Percentiles rank a stretch among this genome's conserved stretches.
Conservation (phyloP, 2,113 vertebrate species). For the Chionis minor region DNA sequence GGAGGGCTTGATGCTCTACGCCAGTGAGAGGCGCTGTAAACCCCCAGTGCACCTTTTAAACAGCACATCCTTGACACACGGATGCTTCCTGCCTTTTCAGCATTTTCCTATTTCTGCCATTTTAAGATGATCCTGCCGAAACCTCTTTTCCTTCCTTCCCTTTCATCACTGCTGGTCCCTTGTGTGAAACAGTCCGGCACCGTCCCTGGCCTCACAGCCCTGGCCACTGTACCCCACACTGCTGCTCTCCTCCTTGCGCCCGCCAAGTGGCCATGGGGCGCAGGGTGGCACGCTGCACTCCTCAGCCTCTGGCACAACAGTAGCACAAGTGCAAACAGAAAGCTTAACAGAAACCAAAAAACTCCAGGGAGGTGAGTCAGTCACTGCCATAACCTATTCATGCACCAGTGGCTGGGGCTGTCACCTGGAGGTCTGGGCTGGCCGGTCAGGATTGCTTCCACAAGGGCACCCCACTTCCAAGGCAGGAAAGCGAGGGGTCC, state of each 20-base stretch:
- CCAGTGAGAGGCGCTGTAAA: neutral
- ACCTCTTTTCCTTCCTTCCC: neutral
- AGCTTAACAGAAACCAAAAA: neutral
- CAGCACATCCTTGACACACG: accelerated
- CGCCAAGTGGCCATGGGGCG: accelerated
- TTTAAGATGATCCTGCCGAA: neutral
- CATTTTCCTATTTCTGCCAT: neutral
- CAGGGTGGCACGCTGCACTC: neutral
- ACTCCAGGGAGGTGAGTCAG: neutral
- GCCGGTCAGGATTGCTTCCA: neutral
- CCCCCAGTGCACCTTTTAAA: neutral
- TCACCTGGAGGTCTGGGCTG: neutral
- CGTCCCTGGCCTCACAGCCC: accelerated
- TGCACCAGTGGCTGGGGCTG: accelerated
- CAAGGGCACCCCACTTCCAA: no score
- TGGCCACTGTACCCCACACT: neutral
- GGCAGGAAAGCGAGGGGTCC: neutral
- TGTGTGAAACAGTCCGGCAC: accelerated
- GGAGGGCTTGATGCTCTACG: neutral
- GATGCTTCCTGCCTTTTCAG: neutral
- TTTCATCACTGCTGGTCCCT: neutral
- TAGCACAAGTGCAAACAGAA: neutral
- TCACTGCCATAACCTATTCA: no score
- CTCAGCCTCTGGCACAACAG: neutral
- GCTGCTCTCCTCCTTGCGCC: neutral